phyloP scores from a whole-genome alignment of 2,113 vertebrate genomes.

The Montifringilla adamsi region DNA sequence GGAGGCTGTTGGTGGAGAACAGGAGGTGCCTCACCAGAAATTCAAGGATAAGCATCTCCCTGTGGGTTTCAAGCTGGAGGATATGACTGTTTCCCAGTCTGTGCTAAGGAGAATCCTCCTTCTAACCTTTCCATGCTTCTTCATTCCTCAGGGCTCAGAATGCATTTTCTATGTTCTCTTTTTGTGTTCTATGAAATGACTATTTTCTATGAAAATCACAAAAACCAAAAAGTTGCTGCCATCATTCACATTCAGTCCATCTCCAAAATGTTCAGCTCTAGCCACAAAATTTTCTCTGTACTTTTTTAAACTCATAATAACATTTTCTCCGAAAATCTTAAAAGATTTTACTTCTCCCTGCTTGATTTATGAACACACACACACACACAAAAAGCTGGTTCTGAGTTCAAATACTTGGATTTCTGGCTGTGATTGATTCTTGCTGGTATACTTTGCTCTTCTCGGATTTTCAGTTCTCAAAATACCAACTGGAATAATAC shows the following conservation, averaged over 20 bases:
- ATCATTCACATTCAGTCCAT: neutral
- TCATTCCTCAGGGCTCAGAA: neutral
- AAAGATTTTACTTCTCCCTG: neutral
- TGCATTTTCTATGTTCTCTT: neutral
- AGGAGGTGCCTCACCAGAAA: neutral
- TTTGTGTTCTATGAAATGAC: neutral
- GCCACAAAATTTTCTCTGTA: neutral
- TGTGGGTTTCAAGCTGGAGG: neutral
- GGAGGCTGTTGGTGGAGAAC: neutral
- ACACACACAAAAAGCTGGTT: neutral
- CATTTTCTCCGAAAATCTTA: neutral
- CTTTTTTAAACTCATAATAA: neutral
- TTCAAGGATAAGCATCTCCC: neutral
- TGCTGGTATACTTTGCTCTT: neutral
- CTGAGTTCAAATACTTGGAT: neutral
- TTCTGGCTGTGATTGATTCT: neutral
- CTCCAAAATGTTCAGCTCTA: neutral
- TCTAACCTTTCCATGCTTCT: neutral
- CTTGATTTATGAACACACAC: neutral
- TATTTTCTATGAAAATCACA: neutral
- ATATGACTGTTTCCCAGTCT: neutral
- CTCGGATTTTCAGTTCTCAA: neutral
- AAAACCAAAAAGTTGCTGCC: neutral
- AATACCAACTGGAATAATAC: neutral
- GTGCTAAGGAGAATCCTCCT: neutral